Evolutionary conservation across 2,888 invertebrate species (phyloP).

Genomic region (Apotomis capreana): DNA sequence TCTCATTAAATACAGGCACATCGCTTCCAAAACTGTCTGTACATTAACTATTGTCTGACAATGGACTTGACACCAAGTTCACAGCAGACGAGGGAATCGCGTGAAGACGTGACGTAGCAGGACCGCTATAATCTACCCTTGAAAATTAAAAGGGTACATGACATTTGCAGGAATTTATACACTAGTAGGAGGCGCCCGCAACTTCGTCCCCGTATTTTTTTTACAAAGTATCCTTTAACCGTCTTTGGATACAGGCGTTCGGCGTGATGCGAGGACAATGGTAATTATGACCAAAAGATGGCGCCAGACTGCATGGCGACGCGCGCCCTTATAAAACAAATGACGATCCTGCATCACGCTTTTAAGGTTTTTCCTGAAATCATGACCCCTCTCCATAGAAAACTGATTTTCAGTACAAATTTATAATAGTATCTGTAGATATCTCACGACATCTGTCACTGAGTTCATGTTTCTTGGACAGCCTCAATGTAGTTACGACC

Average conservation of each 20-base stretch:
- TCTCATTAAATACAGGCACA: slow-evolving; percentile 2
- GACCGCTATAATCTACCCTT: neutral
- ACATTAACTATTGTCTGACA: slow-evolving; percentile 27
- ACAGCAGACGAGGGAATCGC: slow-evolving; percentile 38
- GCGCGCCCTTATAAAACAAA: no score
- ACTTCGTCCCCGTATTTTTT: no score
- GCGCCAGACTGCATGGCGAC: no score
- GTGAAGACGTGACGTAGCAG: slow-evolving; percentile 19
- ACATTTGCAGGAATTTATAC: neutral
- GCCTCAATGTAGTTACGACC: neutral
- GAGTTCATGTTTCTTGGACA: neutral
- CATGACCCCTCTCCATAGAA: no score
- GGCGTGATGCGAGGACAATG: no score
- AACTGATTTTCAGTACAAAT: no score
- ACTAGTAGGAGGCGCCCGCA: neutral
- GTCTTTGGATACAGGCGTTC: no score
- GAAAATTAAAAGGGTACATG: neutral
- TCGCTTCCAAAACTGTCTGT: slow-evolving; percentile 2
- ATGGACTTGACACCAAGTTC: slow-evolving; percentile 37
- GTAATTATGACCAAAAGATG: no score
- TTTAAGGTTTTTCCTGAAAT: no score
- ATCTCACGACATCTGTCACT: neutral
- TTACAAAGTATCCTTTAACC: no score
- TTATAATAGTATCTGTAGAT: no score
- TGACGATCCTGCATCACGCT: no score